Evolutionary conservation across 2,888 invertebrate species (phyloP).

Genomic region (Philonicus albiceps): DNA sequence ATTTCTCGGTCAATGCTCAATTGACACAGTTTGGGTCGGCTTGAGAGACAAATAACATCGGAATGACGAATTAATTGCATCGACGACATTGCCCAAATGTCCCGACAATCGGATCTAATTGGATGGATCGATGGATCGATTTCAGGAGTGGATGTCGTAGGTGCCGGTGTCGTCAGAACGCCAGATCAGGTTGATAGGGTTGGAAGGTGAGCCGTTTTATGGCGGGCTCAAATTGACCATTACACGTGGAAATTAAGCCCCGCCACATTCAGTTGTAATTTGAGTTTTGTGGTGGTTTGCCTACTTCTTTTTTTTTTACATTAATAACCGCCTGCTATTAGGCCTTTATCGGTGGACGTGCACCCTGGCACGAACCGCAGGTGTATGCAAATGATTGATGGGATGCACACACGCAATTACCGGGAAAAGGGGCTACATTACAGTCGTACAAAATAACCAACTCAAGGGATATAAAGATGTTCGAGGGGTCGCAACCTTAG

Average conservation of each 20-base stretch:
- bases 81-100: neutral
- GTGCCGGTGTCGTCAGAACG: neutral
- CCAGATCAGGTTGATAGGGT: neutral
- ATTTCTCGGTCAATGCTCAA: neutral
- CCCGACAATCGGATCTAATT: neutral
- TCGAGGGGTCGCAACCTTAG: neutral
- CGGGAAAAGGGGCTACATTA: neutral
- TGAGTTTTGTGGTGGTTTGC: neutral
- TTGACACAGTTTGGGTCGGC: neutral
- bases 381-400: neutral
- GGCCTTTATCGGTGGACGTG: neutral
- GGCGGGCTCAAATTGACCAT: neutral
- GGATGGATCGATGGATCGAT: neutral
- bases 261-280: neutral
- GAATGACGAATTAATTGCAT: neutral
- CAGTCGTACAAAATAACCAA: neutral
- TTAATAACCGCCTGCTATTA: neutral
- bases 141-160: neutral
- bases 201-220: neutral
- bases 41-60: neutral
- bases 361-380: neutral
- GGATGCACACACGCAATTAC: neutral
- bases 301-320: neutral
- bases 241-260: neutral
- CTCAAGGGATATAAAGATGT: neutral